Evolutionary conservation across 2,797 vertebrate species (phyloP).

Genomic region (Diceros bicornis): DNA sequence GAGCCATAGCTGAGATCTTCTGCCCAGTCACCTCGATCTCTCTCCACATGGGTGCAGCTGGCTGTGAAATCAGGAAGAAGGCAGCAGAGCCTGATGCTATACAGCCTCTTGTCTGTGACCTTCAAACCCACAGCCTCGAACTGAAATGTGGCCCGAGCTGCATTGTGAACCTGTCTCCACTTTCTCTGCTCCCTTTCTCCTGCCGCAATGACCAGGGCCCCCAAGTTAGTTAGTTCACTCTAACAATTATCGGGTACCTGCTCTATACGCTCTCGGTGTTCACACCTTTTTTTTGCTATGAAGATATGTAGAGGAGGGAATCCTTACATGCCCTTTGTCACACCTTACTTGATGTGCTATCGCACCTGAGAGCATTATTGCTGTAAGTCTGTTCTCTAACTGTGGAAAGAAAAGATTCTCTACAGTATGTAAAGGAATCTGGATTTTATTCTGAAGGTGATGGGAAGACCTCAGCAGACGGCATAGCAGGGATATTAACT

Average conservation of each 20-base stretch:
- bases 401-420: not conserved
- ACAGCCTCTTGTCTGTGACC: not conserved
- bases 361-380: not conserved
- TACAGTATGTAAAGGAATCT: not conserved
- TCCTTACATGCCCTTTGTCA: too few species aligned
- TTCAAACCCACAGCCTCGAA: not conserved
- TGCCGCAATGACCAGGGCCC: not conserved
- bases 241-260: not conserved
- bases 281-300: too few species aligned
- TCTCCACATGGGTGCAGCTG: too few species aligned
- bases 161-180: rapidly evolving
- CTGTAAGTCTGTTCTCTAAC: not conserved
- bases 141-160: not conserved
- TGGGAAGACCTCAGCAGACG: not conserved
- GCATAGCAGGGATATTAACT: not conserved
- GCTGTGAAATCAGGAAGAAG: not conserved
- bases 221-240: not conserved
- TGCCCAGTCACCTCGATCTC: rapidly evolving
- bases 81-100: not conserved
- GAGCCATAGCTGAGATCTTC: not conserved
- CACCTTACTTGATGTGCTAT: not conserved
- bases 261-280: not conserved
- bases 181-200: not conserved
- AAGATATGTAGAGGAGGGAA: too few species aligned
- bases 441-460: not conserved